Evolutionary conservation across 2,888 invertebrate species (phyloP).

Genomic region (Noctuana brunneofusca): DNA sequence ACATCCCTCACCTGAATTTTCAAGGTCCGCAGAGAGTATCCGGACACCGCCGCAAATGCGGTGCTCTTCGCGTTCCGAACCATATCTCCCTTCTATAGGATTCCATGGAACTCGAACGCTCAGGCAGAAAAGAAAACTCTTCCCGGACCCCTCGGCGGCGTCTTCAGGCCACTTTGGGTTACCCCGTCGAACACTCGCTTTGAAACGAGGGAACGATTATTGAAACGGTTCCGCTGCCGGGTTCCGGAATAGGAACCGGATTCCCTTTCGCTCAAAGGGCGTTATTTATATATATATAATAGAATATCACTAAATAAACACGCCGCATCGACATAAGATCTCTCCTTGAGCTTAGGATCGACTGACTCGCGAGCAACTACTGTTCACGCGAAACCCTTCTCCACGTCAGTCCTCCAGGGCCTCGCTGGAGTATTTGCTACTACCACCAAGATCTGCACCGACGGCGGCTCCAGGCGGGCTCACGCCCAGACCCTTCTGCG

Average conservation of each 20-base stretch:
- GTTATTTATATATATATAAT: conserved; percentile 47
- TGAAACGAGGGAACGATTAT: conserved; percentile 64
- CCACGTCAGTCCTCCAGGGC: conserved; percentile 61
- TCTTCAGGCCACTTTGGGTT: conserved; percentile 31
- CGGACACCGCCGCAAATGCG: conserved; percentile 54
- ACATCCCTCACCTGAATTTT: conserved; percentile 60
- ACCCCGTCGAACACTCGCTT: conserved; percentile 50
- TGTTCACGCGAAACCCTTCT: conserved; percentile 76
- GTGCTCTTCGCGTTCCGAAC: conserved; percentile 70
- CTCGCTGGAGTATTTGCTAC: conserved; percentile 86
- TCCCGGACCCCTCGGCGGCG: conserved; percentile 66
- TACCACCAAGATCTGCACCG: conserved; percentile 84
- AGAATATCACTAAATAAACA: conserved; percentile 45
- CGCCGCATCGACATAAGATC: conserved; percentile 52
- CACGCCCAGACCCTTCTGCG: conserved; percentile 83
- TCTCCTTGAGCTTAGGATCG: conserved; percentile 82
- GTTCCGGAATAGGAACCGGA: conserved; percentile 84
- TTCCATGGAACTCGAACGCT: conserved; percentile 74
- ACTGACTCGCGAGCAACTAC: conserved; percentile 83
- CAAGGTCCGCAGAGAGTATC: conserved; percentile 60
- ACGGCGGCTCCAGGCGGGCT: conserved; percentile 78
- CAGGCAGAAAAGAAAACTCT: conserved; percentile 73
- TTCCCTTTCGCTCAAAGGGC: conserved; percentile 80
- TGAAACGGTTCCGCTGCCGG: conserved; percentile 79
- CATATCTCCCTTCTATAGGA: conserved; percentile 80